Base-by-base conservation (phyloP, 2,888 invertebrate species). In the Caenorhabditis virilis region DNA sequence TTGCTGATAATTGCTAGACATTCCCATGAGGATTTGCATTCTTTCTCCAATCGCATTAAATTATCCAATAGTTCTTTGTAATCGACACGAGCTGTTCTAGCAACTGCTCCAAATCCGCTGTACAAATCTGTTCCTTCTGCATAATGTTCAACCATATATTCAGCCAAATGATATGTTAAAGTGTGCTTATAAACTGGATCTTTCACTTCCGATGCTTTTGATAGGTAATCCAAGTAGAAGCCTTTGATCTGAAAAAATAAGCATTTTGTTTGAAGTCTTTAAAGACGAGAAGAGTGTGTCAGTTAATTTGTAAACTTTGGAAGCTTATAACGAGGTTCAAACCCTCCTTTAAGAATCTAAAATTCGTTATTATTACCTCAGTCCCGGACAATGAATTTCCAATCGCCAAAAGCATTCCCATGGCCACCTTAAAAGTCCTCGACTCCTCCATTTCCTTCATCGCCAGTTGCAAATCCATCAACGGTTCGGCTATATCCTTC, bases 401-500 rank as follows among this genome's bases (percentile, higher is more conserved):
- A 77, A 99, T 91, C 52, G 93, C 91, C 63, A 97, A 87, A 69
- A 98, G 87, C 35, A 93, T 93, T 57, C 94, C 91, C 66, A 99
- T 88, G 83, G 98, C 94, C 67, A 91, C 91, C 85, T 91, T 90
- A 87, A 99, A 95, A 33, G 97, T 98, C 85, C 90, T 90, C 86
- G 94, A 95, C 66, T 89, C 88, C 85, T 90, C 90, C 71, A 98
- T 86, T 63, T 92, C 89, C 85, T 93, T 93, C 84, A 95, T 90
- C 62, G 95, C 97, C 84, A 92, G 91, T 87, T 98, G 98, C 78
- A 98, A 87, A 87, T 98, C 98, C 93, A 95, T 94, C 79, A 98
- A 86, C 42, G 97, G 95, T 86, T 99, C 98, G 51, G 95, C 94
- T 83, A 98, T 91, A 89, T 98, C 98, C 89, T 88, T 88, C 87